Base-by-base conservation (phyloP, 2,888 invertebrate genomes). In the Synergus itoensis region DNA sequence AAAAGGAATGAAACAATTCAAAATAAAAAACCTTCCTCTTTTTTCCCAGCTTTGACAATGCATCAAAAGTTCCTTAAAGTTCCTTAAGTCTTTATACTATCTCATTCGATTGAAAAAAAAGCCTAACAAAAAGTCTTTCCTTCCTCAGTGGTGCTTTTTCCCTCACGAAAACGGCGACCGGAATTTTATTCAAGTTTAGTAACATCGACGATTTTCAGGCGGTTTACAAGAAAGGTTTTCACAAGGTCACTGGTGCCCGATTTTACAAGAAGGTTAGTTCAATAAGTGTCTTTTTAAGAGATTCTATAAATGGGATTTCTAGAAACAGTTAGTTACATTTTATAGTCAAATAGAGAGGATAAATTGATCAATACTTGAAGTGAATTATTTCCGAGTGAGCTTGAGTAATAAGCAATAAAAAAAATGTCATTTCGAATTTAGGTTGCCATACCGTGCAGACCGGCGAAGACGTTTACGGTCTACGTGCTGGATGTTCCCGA, bases 141-240 rank as follows among this genome's bases (percentile, higher is more conserved):
- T 83, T 65, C 82, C 81, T 77, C 93, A 95, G 96, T 88, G 97
- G 97, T 77, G 96, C 96, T 89, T 97, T 97, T 93, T 96, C 96
- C 86, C 93, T 97, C 87, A 97, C 97, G 84, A 97, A 97, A 94
- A 97, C 97, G 0, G 97, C 97, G 76, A 97, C 97, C 65, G 97
- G 97, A 79, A 97, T 97, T 89, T 94, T 97, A 83, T 97, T 97
- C 93, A 97, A 97, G 93, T 97, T 97, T 93, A 96, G 96, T 87
- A 96, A 96, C 92, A 96, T 96, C 84, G 97, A 97, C 86, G 97
- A 97, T 91, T 97, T 96, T 92, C 96, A 96, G 92, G 95, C 96
- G 91, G 96, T 97, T 84, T 97, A 95, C 94, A 95, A 96, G 93
- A 97, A 97, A 91, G 97, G 97, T 43, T 97, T 97, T 93, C 97